phyloP scores from a whole-genome alignment of 2,113 vertebrate species.

The Sturnira hondurensis region DNA sequence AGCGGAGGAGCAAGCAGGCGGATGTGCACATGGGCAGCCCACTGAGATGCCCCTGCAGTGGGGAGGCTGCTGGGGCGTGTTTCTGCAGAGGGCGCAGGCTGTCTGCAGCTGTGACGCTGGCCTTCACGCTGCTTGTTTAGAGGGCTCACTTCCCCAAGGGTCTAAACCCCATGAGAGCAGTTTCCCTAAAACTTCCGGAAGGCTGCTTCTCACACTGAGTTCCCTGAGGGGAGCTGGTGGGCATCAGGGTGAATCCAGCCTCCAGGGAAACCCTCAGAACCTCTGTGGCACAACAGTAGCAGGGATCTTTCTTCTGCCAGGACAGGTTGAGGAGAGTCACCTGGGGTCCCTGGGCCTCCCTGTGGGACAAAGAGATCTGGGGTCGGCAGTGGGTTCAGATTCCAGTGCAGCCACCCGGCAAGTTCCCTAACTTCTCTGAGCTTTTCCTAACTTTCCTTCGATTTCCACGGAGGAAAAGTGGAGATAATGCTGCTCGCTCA shows the following conservation, averaged over 20 bases:
- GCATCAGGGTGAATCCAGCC: fast-evolving
- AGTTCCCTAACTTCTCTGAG: background rate
- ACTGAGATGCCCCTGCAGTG: background rate
- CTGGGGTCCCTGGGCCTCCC: background rate
- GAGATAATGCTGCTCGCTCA: background rate
- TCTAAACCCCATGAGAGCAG: background rate
- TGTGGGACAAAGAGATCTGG: background rate
- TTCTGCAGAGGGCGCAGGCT: background rate
- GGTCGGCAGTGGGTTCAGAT: background rate
- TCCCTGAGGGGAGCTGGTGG: background rate
- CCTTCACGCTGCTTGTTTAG: background rate
- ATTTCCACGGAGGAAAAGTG: background rate
- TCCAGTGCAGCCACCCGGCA: background rate
- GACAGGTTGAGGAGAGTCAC: background rate
- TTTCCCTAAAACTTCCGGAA: background rate
- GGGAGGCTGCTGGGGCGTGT: background rate
- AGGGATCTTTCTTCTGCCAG: background rate
- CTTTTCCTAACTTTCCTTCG: too few relatives aligned
- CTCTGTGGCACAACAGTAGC: background rate
- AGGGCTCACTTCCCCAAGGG: background rate
- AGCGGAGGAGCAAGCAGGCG: background rate
- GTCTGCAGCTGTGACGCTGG: background rate
- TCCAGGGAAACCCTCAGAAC: fast-evolving
- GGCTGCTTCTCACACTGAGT: background rate
- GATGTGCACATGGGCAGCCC: background rate